Base-by-base conservation (phyloP, 2,113 vertebrate genomes). In the Microtus ochrogaster region DNA sequence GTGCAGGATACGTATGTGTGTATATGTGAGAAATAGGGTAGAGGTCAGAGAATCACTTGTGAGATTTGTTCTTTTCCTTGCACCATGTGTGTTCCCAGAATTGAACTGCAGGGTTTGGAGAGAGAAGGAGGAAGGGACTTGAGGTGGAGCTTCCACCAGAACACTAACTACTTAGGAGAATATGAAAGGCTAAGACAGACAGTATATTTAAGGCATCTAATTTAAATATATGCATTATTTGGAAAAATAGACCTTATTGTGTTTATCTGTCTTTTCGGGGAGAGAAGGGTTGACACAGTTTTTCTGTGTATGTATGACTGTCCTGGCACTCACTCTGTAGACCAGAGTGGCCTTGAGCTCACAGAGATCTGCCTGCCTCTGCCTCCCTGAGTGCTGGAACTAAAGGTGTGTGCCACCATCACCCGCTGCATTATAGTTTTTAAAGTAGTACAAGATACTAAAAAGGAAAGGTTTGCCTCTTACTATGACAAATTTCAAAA, bases 361-460 rank as follows among this genome's bases (percentile, higher is more conserved):
- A 19, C 17, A 58, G 17, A 58, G 55, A 58, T 58, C 55, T 58
- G 55, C 55, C 55, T 58, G 55, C 55, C 55, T 58, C 55, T 58
- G 55, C 55, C 55, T 58, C 55, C 55, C 55, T 58, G 17, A 19
- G 17, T 58, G 55, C 55, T 58, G 55, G 55, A 58, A 58, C 55
- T 58, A 19, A 58, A 19, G 55, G 17, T 3, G 0, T 58, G 55
- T 6, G 5, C 55, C 1, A 0, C 55, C 5, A 19, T 58, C 55
- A 19, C 17, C 55, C 17, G 17, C 5, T 1, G 17, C 55, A 58
- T 58, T 19, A 19, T 58, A 58, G 55, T 58, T 58, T 89, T 94
- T 44, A 13, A 94, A 83, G 3, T 36, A 73, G 76, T 73, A 76
- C 8, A 47, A 85, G 70, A 52, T 76, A 47, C 36, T 66, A 84